Conservation (phyloP, 2,888 invertebrate species). For the Plebejus melissa region DNA sequence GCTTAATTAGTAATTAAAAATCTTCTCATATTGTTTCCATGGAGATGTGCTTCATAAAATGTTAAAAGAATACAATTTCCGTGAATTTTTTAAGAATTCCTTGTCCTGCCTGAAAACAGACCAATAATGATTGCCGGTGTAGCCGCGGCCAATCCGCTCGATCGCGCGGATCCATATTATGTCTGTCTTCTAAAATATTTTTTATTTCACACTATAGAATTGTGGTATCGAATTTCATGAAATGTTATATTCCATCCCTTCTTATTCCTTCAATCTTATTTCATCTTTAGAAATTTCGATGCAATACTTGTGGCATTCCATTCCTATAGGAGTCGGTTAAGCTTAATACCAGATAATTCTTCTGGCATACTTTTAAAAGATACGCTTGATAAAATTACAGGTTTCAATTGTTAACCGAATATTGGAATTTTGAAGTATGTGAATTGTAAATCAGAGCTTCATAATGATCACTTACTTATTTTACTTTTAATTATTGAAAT, state of each 20-base stretch:
- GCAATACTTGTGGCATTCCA: constrained; percentile 2
- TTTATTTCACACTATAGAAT: no score
- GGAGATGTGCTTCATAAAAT: not conserved
- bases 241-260: not conserved
- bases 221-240: not conserved
- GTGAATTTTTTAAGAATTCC: not conserved
- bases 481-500: no score
- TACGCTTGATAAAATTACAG: not conserved
- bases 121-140: not conserved
- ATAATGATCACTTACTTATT: not conserved
- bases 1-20: constrained; percentile 24
- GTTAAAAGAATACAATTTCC: constrained; percentile 6
- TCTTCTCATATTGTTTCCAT: constrained; percentile 9
- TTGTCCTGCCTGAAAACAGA: not conserved
- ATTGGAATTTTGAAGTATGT: no score
- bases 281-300: not conserved
- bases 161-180: no score
- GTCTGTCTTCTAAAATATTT: no score
- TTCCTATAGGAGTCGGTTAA: constrained; percentile 11
- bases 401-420: not conserved
- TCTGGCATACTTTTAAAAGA: not conserved
- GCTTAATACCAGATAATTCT: not conserved
- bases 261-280: constrained; percentile 16
- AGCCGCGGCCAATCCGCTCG: no score
- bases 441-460: not conserved